Conservation (phyloP, 2,797 vertebrate species). For the Darevskia mixta region DNA sequence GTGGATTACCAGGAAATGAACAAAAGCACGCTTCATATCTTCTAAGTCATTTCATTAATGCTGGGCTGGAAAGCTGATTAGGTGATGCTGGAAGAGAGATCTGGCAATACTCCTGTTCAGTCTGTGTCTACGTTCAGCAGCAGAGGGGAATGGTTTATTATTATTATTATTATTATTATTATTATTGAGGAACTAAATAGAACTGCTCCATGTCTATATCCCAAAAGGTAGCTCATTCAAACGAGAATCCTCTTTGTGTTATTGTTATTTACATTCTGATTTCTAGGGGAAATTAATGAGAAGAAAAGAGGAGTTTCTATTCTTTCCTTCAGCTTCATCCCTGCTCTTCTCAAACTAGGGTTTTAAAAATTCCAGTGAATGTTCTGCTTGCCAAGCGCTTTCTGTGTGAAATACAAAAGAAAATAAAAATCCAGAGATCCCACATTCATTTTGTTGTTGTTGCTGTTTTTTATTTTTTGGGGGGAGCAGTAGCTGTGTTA, state of each 20-base stretch:
- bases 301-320: neutral
- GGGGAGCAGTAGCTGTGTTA: too few species aligned
- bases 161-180: too few species aligned
- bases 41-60: conserved; percentile 28
- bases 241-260: neutral
- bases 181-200: neutral
- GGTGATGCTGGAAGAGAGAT: neutral
- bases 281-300: neutral
- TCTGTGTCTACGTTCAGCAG: neutral
- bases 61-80: conserved; percentile 6
- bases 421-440: neutral
- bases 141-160: neutral
- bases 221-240: neutral
- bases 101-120: conserved; percentile 6
- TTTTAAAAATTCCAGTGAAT: neutral
- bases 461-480: neutral
- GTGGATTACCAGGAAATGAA: conserved; percentile 27
- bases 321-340: too few species aligned
- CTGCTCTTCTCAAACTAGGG: neutral
- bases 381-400: neutral
- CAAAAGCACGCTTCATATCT: conserved; percentile 17
- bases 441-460: neutral
- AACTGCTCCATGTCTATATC: neutral
- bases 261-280: neutral
- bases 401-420: neutral